Base-by-base conservation (phyloP, 2,888 invertebrate genomes). In the Archaeoteleia sp. region DNA sequence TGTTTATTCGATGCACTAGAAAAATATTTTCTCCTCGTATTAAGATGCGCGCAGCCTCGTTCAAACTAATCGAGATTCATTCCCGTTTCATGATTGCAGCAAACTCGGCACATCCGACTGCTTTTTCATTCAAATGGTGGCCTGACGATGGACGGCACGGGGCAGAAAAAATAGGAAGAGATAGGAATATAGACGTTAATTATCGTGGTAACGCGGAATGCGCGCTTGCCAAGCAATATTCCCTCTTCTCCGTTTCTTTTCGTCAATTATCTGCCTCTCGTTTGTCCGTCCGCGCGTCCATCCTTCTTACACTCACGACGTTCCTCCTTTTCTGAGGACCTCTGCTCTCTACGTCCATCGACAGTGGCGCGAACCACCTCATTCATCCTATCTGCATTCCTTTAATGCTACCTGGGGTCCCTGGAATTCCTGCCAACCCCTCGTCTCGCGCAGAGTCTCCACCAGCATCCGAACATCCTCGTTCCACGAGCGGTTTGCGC, bases 331-430 rank as follows among this genome's bases (percentile, higher is more conserved):
- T 61, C 61, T 58, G 63, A 69, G 20, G 20, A 20, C 20, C 20
- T 20, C 20, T 20, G 20, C 20, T 20, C 20, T 20, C 20, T 20
- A 5, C 20, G 20, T 67, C 70, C 62, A 66, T 71, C 70, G 73
- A 70, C 70, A 77, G 77, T 80, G 78, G 77, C 79, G 77, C 73
- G 78, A 81, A 81, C 82, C 79, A 79, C 81, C 81, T 82, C 82
- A 82, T 82, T 82, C 82, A 82, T 82, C 79, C 81, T 75, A 82
- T 82, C 82, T 82, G 78, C 82, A 82, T 82, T 82, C 82, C 82
- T 78, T 74, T 76, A 75, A 78, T 79, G 81, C 82, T 82, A 82
- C 82, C 82, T 82, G 82, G 79, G 76, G 75, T 74, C 77, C 73
- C 65, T 81, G 81, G 82, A 83, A 82, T 82, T 80, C 73, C 70